Percentiles rank a stretch among this genome's conserved stretches.
Evolutionary conservation across 2,113 vertebrate species (phyloP).

Genomic region (Acanthisitta chloris): DNA sequence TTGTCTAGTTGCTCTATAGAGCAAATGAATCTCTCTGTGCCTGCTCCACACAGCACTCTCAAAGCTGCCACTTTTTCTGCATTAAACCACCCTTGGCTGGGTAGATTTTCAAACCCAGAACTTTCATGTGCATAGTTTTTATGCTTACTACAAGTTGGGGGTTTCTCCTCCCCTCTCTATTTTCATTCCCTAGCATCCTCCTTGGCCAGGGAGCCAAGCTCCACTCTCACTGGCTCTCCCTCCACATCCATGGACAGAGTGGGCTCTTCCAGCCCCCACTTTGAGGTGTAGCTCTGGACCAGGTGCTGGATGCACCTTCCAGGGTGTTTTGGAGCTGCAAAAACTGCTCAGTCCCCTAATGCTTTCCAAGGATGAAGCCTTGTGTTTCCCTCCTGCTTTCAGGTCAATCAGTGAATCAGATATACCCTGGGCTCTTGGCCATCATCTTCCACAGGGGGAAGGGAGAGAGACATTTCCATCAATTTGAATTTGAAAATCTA

Average conservation of each 20-base stretch:
- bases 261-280: background rate
- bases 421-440: background rate
- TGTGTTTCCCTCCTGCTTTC: background rate
- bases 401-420: fast-evolving
- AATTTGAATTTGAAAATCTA: background rate
- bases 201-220: background rate
- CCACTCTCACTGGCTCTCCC: background rate
- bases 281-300: fast-evolving
- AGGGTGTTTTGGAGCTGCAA: background rate
- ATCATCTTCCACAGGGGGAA: background rate
- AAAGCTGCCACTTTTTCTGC: background rate
- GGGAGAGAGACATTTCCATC: background rate
- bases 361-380: background rate
- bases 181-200: background rate
- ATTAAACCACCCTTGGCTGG: background rate
- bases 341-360: background rate
- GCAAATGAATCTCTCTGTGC: background rate
- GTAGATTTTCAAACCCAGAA: background rate
- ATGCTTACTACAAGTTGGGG: fast-evolving
- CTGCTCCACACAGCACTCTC: background rate
- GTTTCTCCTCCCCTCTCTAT: background rate
- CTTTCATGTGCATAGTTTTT: background rate
- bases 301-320: fast-evolving
- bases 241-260: fast-evolving
- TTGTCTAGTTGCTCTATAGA: background rate